Conservation (phyloP, 2,113 vertebrate genomes). For the pig (Sus scrofa) region T2T-Sscrofa CM000823.6:16917501-16918000, state of each 20-base stretch:
- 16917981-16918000: slow-evolving; percentile 8
- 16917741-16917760: slow-evolving; percentile 51
- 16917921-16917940: slow-evolving; percentile 79
- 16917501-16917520: slow-evolving; percentile 44
- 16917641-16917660: slow-evolving; percentile 9
- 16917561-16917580: slow-evolving; percentile 69
- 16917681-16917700: neutral
- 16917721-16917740: slow-evolving; percentile 76
- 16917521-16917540: neutral
- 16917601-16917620: neutral
- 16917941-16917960: slow-evolving; percentile 57
- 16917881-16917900: slow-evolving; percentile 81
- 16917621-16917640: neutral
- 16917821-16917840: neutral
- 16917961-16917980: slow-evolving; percentile 60
- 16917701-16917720: slow-evolving; percentile 55
- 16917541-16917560: slow-evolving; percentile 66
- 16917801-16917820: slow-evolving; percentile 33
- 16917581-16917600: neutral
- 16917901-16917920: slow-evolving; percentile 81
- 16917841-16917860: slow-evolving; percentile 55
- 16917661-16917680: slow-evolving; percentile 32
- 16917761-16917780: slow-evolving; percentile 37
- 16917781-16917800: slow-evolving; percentile 26
- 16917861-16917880: slow-evolving; percentile 71